phyloP scores from a whole-genome alignment of 2,113 vertebrate species.

The Eclectus roratus region DNA sequence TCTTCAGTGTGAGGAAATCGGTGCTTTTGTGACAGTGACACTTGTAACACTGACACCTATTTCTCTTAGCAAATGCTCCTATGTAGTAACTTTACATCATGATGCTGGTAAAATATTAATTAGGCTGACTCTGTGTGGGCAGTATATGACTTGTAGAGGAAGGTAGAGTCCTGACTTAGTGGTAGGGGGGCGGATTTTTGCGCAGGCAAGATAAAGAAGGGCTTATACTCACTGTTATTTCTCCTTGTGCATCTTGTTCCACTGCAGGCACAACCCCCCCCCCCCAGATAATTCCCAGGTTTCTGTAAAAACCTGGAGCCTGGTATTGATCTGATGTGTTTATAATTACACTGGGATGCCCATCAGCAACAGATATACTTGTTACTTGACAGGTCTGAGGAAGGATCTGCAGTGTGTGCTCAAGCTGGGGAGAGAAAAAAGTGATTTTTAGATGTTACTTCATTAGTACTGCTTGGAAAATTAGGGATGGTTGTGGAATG shows the following conservation, averaged over 20 bases:
- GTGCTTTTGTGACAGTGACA: not conserved
- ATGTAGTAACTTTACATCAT: not conserved
- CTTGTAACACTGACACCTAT: not conserved
- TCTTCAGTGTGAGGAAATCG: not conserved
- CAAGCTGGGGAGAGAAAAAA: not conserved
- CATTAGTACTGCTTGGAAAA: not conserved
- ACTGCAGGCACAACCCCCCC: not conserved
- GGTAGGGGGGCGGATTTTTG: not conserved
- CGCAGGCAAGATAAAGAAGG: not conserved
- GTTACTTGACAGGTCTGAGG: not conserved
- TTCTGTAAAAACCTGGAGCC: not conserved
- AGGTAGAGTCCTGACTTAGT: not conserved
- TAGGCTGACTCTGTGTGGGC: not conserved
- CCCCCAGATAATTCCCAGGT: not conserved
- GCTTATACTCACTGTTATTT: not conserved
- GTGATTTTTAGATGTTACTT: not conserved
- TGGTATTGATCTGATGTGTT: not conserved
- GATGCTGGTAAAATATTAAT: not conserved
- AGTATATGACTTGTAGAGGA: fast-evolving
- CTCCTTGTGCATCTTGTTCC: not conserved
- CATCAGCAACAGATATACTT: not conserved
- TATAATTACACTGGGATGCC: not conserved
- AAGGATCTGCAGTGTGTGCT: not conserved
- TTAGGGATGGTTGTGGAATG: not conserved
- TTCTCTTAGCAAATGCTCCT: not conserved